Percentiles rank a stretch among this genome's conserved stretches.
phyloP scores from a whole-genome alignment of 2,113 vertebrate genomes.

The Myrmecobius fasciatus region DNA sequence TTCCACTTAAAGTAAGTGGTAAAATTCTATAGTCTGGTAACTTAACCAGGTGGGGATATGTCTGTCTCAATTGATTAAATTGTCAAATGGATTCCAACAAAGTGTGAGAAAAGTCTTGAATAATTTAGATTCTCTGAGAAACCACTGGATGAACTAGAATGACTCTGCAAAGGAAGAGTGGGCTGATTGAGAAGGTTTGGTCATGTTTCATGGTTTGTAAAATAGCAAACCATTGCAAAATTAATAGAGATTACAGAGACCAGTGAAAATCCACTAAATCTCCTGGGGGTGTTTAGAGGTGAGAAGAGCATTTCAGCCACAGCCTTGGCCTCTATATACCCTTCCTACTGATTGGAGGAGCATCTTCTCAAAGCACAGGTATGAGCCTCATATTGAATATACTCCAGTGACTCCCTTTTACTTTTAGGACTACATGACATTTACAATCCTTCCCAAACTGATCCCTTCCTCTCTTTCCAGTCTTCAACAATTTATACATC shows the following conservation, averaged over 20 bases:
- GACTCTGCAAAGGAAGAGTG: background rate
- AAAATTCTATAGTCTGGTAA: background rate
- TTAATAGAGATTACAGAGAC: background rate
- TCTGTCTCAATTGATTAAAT: background rate
- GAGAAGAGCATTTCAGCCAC: background rate
- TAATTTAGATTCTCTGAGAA: background rate
- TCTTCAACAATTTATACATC: background rate
- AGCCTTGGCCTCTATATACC: background rate
- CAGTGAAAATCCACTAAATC: background rate
- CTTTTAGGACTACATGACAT: background rate
- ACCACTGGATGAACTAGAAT: background rate
- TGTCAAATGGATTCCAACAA: background rate
- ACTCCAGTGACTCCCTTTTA: background rate
- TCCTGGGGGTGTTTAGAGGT: background rate
- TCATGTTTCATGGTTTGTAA: background rate
- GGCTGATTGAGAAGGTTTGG: background rate
- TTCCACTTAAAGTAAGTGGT: background rate
- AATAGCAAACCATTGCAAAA: background rate
- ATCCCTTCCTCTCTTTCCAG: background rate
- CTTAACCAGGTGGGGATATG: background rate
- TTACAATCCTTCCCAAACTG: background rate
- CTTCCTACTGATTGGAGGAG: background rate
- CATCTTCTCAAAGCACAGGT: background rate
- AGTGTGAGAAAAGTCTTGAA: background rate
- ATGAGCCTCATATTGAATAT: background rate